These are phyloP conservation scores for Parascotia fuliginaria DNA, from an alignment of 2,888 invertebrate genomes.

Conservation along the genomic window DNA sequence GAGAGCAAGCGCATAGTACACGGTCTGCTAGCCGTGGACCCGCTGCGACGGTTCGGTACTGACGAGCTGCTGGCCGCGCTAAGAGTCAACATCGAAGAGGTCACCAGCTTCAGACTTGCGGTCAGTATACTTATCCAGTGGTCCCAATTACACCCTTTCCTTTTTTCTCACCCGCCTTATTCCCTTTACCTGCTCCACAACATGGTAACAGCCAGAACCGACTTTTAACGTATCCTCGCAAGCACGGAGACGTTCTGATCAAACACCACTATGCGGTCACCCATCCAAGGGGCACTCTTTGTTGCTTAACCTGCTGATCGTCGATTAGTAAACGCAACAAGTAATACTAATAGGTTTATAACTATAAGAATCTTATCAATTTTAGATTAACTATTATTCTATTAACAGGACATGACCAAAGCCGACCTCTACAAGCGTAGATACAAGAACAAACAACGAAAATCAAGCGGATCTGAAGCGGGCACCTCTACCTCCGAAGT, in stretches of 20 bases:
- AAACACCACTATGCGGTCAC: too few species aligned
- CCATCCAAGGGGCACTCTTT: too few species aligned
- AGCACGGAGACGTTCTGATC: too few species aligned
- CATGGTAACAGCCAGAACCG: too few species aligned
- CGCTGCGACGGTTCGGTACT: conserved; percentile 89
- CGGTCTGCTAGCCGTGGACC: conserved; percentile 92
- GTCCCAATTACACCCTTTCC: too few species aligned
- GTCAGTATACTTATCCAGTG: conserved; percentile 63
- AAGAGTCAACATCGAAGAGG: conserved; percentile 40
- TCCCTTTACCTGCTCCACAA: too few species aligned
- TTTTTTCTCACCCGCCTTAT: too few species aligned
- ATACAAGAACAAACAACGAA: conserved; percentile 72
- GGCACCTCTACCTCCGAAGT: conserved; percentile 51
- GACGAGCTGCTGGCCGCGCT: conserved; percentile 86
- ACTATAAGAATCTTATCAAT: background rate
- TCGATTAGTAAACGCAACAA: too few species aligned
- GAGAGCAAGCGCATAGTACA: conserved; percentile 91
- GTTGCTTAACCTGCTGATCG: too few species aligned
- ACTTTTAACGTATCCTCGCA: too few species aligned
- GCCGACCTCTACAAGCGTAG: conserved; percentile 79
- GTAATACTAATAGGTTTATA: too few species aligned
- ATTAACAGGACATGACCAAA: conserved; percentile 78
- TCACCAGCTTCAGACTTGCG: conserved; percentile 59
- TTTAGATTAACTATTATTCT: background rate
- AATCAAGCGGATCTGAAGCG: conserved; percentile 61